phyloP scores from a whole-genome alignment of 2,113 vertebrate genomes.

The Proteles cristata region DNA sequence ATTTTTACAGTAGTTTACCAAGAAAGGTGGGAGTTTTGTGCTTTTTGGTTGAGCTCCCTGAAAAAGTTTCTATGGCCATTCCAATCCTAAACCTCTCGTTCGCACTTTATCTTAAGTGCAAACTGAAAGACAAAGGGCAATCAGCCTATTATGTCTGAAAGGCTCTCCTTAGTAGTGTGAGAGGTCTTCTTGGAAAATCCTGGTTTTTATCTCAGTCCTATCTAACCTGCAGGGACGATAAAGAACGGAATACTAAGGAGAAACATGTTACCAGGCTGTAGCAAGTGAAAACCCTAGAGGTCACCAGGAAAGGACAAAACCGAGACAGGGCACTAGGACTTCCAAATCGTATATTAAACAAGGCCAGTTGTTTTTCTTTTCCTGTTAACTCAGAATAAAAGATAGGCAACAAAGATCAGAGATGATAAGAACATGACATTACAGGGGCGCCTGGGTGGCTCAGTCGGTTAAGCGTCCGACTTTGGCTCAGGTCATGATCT shows the following conservation, averaged over 20 bases:
- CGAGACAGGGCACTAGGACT: background rate
- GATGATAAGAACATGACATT: background rate
- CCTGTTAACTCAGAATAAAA: constrained; percentile 44
- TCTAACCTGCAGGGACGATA: background rate
- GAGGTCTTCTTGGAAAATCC: constrained; percentile 30
- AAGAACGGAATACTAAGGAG: background rate
- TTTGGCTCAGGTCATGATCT: too few species aligned
- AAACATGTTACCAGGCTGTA: background rate
- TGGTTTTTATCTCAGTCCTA: constrained; percentile 31
- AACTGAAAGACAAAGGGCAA: background rate
- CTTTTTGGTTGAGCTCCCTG: background rate
- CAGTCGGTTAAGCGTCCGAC: too few species aligned
- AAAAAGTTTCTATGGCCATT: background rate
- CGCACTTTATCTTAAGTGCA: background rate
- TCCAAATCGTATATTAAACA: constrained; percentile 23
- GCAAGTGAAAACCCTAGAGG: constrained; percentile 37
- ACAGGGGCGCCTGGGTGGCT: background rate
- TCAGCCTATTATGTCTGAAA: constrained; percentile 24
- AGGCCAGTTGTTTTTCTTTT: background rate
- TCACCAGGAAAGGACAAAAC: background rate
- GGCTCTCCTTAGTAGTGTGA: background rate
- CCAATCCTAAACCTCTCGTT: background rate
- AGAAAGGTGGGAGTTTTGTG: background rate
- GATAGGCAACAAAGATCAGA: background rate
- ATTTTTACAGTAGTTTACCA: background rate